Percentiles rank a stretch among this genome's conserved stretches.
Conservation (phyloP, 2,888 invertebrate species). For the Mongoloraphidia duomilia region DNA sequence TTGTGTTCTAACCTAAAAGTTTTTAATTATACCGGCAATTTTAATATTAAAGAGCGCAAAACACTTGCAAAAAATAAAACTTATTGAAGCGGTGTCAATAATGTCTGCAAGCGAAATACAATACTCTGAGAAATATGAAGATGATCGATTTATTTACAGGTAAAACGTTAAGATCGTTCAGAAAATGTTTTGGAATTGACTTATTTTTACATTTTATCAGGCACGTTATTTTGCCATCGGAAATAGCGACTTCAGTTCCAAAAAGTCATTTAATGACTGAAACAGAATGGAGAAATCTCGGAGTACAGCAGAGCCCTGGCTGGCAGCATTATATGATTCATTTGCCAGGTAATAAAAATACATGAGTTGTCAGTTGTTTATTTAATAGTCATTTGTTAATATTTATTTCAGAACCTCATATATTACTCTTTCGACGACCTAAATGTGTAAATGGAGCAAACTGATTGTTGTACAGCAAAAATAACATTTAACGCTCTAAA, state of each 20-base stretch:
- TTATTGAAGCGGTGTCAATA: slow-evolving; percentile 1
- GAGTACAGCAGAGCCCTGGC: slow-evolving; percentile 86
- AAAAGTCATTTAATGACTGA: slow-evolving; percentile 86
- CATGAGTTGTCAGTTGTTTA: slow-evolving; percentile 19
- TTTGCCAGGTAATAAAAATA: slow-evolving; percentile 36
- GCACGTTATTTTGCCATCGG: slow-evolving; percentile 80
- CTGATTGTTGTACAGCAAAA: background rate
- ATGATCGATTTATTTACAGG: slow-evolving; percentile 73
- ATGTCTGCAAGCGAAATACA: slow-evolving; percentile 75
- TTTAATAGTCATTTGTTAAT: slow-evolving; percentile 13
- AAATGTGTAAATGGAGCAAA: background rate
- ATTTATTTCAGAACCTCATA: slow-evolving; percentile 55
- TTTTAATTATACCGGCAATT: too few relatives aligned
- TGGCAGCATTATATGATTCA: slow-evolving; percentile 88
- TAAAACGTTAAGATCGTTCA: slow-evolving; percentile 35
- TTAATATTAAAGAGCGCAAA: too few relatives aligned
- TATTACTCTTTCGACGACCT: slow-evolving; percentile 60
- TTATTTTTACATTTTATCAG: slow-evolving; percentile 31
- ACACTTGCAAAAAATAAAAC: too few relatives aligned
- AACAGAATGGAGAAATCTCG: slow-evolving; percentile 87
- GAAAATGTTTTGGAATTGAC: background rate
- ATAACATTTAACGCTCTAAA: background rate
- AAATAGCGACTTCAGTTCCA: slow-evolving; percentile 72
- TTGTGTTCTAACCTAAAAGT: too few relatives aligned
- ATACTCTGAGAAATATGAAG: slow-evolving; percentile 83